Evolutionary conservation across 2,113 vertebrate species (phyloP), one percentile per base, ranked within the genome.

Genomic region (Salvelinus fontinalis): DNA sequence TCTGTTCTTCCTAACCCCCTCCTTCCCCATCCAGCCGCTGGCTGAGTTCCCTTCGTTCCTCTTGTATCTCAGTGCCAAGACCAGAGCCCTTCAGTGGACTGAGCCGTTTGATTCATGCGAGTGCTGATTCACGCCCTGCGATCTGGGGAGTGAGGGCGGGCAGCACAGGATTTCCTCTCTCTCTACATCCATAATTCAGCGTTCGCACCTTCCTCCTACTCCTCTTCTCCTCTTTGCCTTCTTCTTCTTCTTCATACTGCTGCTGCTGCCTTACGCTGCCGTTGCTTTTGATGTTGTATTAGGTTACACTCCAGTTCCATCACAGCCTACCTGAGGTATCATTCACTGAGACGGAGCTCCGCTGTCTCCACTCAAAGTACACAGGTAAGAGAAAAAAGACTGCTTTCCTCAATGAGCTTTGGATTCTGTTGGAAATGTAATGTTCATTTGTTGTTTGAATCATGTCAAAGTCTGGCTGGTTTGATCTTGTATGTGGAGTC

Each of bases 131-230:
- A 90, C 83, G 77, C 85, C 80, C 81, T 81, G 79, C 80, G 31
- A 85, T 84, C 81, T 44, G 69, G 84, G 75, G 84, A 88, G 84
- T 83, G 59, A 84, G 66, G 75, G 84, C 64, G 16, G 80, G 16
- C 12, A 54, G 51, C 78, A 67, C 76, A 83, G 87, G 83, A 81
- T 86, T 91, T 75, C 80, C 88, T 80, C 76, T 54, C 79, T 49
- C 81, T 74, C 5, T 81, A 83, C 90, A 91, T 91, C 84, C 83
- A 91, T 89, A 87, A 90, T 90, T 89, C 85, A 89, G 84, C 81
- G 79, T 85, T 76, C 75, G 77, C 54, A 27, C 82, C 82, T 75
- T 84, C 71, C 29, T 80, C 75, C 57, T 70, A 72, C 51, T 67
- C 73, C 79, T 22, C 9, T 44, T 44, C 9, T 9, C 39, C 39